A percentile compares a stretch with the other conserved stretches of the same genome.
Conservation (phyloP, 2,888 invertebrate species). For the Cantharis nigra region DNA sequence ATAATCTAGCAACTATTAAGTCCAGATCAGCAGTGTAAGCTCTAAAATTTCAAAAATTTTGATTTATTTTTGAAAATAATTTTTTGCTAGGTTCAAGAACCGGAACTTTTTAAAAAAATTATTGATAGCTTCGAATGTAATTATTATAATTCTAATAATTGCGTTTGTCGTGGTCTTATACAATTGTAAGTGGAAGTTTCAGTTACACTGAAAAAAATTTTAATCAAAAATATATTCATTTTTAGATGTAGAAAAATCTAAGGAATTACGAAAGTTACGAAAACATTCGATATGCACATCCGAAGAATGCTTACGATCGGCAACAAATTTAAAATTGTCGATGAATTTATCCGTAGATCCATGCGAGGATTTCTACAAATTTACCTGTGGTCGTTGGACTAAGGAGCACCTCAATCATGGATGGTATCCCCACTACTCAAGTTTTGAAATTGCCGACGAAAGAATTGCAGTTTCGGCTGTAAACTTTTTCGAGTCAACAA, state of each 20-base stretch:
- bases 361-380: conserved; percentile 82
- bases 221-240: background rate
- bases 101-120: conserved; percentile 64
- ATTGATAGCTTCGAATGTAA: conserved; percentile 56
- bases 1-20: conserved; percentile 57
- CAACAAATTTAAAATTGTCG: conserved; percentile 73
- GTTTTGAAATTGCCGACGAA: conserved; percentile 71
- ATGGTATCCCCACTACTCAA: conserved; percentile 70
- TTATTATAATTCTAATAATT: conserved; percentile 61
- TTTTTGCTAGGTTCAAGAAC: conserved; percentile 64
- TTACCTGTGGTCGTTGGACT: conserved; percentile 77
- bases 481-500: conserved; percentile 65
- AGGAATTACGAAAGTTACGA: background rate
- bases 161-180: conserved; percentile 58
- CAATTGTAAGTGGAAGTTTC: conserved; percentile 40
- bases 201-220: background rate
- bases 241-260: conserved; percentile 8
- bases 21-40: conserved; percentile 59
- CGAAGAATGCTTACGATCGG: conserved; percentile 71
- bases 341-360: conserved; percentile 75
- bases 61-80: background rate
- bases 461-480: conserved; percentile 67
- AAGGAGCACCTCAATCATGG: conserved; percentile 76
- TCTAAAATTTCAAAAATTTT: background rate
- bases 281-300: conserved; percentile 60